Evolutionary conservation across 2,888 invertebrate species (phyloP), one percentile per base, ranked within the genome.

Genomic region (Lutraria lutraria): DNA sequence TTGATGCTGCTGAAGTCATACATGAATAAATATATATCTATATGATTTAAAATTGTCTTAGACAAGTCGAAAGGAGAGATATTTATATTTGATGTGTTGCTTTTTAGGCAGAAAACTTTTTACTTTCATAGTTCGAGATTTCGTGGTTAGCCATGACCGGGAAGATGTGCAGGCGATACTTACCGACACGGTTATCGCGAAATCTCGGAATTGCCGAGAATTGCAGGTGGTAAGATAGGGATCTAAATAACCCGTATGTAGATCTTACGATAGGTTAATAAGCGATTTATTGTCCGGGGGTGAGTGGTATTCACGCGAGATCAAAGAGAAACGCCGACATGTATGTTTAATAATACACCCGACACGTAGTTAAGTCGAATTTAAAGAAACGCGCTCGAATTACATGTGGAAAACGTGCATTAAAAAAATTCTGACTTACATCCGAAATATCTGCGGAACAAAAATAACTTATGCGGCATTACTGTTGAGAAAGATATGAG

Each of bases 201-300:
- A 53, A 83, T 91, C 89, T 86, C 87, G 86, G 76, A 80, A 89
- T 72, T 86, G 79, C 52, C 80, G 88, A 53, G 87, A 87, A 25
- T 85, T 85, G 85, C 85, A 85, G 85, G 85, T 85, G 85, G 85
- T n/a, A 25, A 76, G 88, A 89, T 91, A 89, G 54, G 56, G 86
- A 85, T 91, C 91, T 90, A 85, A 86, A 88, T 84, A 29, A 34
- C 60, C 81, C 34, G 60, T 43, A 85, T 88, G 85, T 88, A 88
- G 84, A 85, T 85, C 34, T 43, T 25, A 34, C 12, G 91, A 91
- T 88, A 88, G 43, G 25, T 52, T 89, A 91, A 89, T 91, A 91
- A 91, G 89, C 89, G 81, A 88, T 91, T 89, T 91, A 91, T 90
- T 87, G 87, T 79, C 85, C 34, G 25, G 13, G 43, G 53, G 60